Base-by-base conservation (phyloP, 2,113 vertebrate species). In the Promerops cafer region DNA sequence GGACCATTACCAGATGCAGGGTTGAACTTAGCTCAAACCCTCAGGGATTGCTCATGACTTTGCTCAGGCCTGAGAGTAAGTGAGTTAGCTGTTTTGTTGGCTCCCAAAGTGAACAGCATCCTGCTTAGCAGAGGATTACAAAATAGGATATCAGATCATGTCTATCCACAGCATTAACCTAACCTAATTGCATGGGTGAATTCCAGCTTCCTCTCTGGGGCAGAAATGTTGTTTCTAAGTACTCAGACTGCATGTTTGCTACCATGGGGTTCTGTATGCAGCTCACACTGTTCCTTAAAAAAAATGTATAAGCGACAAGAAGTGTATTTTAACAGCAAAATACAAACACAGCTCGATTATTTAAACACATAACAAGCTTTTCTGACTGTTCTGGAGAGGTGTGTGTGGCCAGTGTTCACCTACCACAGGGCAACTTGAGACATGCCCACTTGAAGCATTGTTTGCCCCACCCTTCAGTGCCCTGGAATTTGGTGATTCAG, bases 91-190 rank as follows among this genome's bases (percentile, higher is more conserved):
- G 9, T 86, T 91, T 56, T 75, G 24, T 83, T 93, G 83, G 76
- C 85, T 96, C 39, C 40, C 44, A 42, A 47, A 90, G n/a, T 37
- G 75, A 90, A 19, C 61, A 83, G 90, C 88, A 82, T 90, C 76
- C 88, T 93, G 64, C 72, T 95, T 80, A 94, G 79, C 83, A 71
- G 56, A 81, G 72, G 60, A 84, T 96, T 96, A 89, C 86, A 94
- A 77, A 96, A 86, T n/a, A 40, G 4, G 28, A 9, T 89, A 92
- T 64, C 8, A 30, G 83, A 89, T 94, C 75, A 56, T 87, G 76
- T 79, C 92, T 96, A 0, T 89, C 22, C 18, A 30, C 90, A 83
- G 15, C 68, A 23, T 66, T 86, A 89, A 74, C 47, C 75, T 20
- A 65, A 42, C 83, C 71, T 95, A 88, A 92, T 87, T 84, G 90